Evolutionary conservation across 2,797 vertebrate species (phyloP), one percentile per base, ranked within the genome.

Genomic region (Rachycentron canadum): DNA sequence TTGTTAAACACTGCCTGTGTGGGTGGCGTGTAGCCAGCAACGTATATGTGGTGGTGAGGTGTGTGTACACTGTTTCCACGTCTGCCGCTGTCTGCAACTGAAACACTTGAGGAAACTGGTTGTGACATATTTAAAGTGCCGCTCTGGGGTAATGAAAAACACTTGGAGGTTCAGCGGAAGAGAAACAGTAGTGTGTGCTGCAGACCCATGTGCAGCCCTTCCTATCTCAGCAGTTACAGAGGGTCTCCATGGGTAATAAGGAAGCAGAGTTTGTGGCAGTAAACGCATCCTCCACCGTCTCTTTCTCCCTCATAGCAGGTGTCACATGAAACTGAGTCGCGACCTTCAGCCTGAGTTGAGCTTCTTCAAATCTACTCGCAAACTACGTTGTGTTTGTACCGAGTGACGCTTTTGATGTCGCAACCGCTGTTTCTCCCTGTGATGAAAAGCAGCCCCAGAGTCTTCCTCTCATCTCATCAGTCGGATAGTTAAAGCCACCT

Each of bases 101-200:
- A 64, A 63, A 74, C 21, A n/a, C n/a, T n/a, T n/a, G n/a, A n/a
- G n/a, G n/a, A n/a, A n/a, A n/a, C n/a, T n/a, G 19, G 61, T 57
- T 38, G 72, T 79, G 73, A 69, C n/a, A 26, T 50, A 7, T 49
- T 0, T 9, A 25, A 8, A 26, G 1, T 7, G 36, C 25, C 25
- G 76, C 36, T 38, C 14, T 23, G 49, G 67, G 34, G 45, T 66
- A 40, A 65, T 12, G 30, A 66, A 56, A 62, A 76, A 40, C n/a
- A n/a, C n/a, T n/a, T n/a, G n/a, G n/a, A n/a, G n/a, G n/a, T n/a
- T 53, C 7, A 66, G 76, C 91, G 87, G 88, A 92, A 91, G 87
- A 88, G 83, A 92, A 86, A 87, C 63, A 55, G n/a, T 38, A 61
- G 55, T 3, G 67, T 78, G 60, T 16, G 53, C 53, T 67, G 34